Evolutionary conservation across 2,797 vertebrate species (phyloP).

Genomic region (Scarus forsteni): DNA sequence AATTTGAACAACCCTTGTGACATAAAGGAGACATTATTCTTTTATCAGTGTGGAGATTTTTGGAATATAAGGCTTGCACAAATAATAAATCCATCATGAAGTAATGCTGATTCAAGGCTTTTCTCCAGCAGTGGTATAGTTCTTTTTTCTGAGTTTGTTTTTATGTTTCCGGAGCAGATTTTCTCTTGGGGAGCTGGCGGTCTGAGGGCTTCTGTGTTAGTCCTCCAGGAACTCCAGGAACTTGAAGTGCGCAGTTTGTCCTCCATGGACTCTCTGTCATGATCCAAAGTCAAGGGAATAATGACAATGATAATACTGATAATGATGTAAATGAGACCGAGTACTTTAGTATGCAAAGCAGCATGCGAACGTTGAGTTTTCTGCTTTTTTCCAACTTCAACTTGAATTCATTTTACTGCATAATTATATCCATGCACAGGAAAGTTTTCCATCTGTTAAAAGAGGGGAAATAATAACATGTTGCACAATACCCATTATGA

Average conservation of each 20-base stretch:
- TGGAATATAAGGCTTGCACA: slow-evolving; percentile 14
- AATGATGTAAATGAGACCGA: slow-evolving; percentile 51
- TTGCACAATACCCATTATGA: slow-evolving; percentile 14
- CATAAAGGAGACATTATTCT: slow-evolving; percentile 2
- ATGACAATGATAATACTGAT: slow-evolving; percentile 31
- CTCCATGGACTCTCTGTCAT: slow-evolving; percentile 55
- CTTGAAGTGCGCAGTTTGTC: slow-evolving; percentile 49
- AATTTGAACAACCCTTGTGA: slow-evolving; percentile 23
- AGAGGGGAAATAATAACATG: slow-evolving; percentile 10
- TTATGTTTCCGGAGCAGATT: slow-evolving; percentile 16
- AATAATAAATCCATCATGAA: slow-evolving; percentile 14
- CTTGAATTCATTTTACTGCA: slow-evolving; percentile 43
- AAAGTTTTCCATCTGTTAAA: slow-evolving; percentile 25
- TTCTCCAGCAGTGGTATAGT: neutral
- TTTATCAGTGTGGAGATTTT: slow-evolving; percentile 30
- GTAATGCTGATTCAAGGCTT: slow-evolving; percentile 22
- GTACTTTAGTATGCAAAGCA: slow-evolving; percentile 34
- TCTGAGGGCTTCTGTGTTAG: slow-evolving; percentile 41
- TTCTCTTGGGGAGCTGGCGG: slow-evolving; percentile 14
- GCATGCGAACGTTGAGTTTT: slow-evolving; percentile 37
- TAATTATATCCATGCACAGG: slow-evolving; percentile 14
- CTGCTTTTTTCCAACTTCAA: slow-evolving; percentile 21
- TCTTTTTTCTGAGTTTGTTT: slow-evolving; percentile 30
- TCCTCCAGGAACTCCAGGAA: slow-evolving; percentile 42
- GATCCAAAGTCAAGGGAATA: slow-evolving; percentile 66